Conservation (phyloP, 1,140 invertebrate genomes). For the Mactra quadrangularis region DNA sequence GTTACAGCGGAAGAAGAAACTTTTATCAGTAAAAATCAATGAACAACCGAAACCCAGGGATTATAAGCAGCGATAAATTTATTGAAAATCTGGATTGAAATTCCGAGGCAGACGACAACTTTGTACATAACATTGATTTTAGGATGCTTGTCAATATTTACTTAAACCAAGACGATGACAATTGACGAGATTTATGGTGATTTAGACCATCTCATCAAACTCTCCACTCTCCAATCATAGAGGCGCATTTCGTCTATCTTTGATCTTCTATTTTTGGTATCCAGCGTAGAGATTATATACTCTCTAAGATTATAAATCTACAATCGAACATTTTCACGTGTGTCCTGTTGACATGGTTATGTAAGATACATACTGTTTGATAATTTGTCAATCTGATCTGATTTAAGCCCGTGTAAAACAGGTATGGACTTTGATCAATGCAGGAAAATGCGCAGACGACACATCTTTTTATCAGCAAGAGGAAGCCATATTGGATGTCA, state of each 20-base stretch:
- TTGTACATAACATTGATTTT: conserved; percentile 53
- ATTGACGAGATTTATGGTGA: conserved; percentile 45
- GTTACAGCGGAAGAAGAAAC: conserved; percentile 50
- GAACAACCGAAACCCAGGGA: conserved; percentile 45
- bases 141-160: conserved; percentile 57
- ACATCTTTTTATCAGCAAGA: too few species aligned
- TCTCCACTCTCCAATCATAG: too few species aligned
- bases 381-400: neutral
- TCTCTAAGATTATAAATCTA: too few species aligned
- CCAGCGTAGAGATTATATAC: neutral
- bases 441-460: too few species aligned
- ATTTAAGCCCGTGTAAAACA: too few species aligned
- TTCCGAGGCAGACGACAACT: conserved; percentile 56
- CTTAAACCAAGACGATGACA: conserved; percentile 42
- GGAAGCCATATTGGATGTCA: too few species aligned
- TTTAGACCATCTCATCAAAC: conserved; percentile 32
- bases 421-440: too few species aligned
- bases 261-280: neutral
- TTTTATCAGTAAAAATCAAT: conserved; percentile 61
- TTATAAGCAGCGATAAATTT: conserved; percentile 45
- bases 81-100: conserved; percentile 60
- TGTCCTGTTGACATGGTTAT: neutral
- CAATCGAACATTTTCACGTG: neutral
- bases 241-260: neutral
- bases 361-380: neutral